Evolutionary conservation across 2,113 vertebrate genomes (phyloP).

Genomic region (Murina feae): DNA sequence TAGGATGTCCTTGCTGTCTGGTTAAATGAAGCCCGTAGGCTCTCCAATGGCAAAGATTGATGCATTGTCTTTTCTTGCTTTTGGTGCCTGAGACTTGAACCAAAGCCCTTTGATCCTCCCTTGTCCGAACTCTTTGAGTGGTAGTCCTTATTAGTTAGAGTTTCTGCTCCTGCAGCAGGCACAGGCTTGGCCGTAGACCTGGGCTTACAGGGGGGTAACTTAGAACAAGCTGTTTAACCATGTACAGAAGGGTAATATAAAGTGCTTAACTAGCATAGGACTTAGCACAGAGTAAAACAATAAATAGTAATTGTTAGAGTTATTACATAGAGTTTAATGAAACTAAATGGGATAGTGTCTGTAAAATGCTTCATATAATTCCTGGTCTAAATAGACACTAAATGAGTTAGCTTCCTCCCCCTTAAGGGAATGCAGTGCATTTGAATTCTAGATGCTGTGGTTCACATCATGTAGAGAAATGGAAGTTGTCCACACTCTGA

Average conservation of each 20-base stretch:
- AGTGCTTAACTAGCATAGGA: background rate
- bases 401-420: background rate
- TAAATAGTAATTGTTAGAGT: background rate
- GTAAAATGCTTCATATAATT: background rate
- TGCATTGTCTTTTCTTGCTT: slow-evolving; percentile 35
- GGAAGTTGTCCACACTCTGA: background rate
- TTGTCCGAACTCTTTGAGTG: background rate
- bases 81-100: slow-evolving; percentile 36
- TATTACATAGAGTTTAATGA: background rate
- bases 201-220: background rate
- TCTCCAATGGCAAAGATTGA: background rate
- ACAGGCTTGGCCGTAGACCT: background rate
- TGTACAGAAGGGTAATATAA: background rate
- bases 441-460: background rate
- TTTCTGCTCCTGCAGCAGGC: background rate
- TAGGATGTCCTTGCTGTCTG: background rate
- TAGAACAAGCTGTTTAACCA: background rate
- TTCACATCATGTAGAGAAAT: background rate
- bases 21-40: background rate
- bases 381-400: background rate
- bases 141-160: background rate
- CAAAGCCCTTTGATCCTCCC: slow-evolving; percentile 46
- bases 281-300: background rate
- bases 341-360: background rate
- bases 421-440: background rate